These are phyloP conservation scores for Lagothrix lagotricha DNA, from an alignment of 2,797 vertebrate species.

Conservation along the genomic window DNA sequence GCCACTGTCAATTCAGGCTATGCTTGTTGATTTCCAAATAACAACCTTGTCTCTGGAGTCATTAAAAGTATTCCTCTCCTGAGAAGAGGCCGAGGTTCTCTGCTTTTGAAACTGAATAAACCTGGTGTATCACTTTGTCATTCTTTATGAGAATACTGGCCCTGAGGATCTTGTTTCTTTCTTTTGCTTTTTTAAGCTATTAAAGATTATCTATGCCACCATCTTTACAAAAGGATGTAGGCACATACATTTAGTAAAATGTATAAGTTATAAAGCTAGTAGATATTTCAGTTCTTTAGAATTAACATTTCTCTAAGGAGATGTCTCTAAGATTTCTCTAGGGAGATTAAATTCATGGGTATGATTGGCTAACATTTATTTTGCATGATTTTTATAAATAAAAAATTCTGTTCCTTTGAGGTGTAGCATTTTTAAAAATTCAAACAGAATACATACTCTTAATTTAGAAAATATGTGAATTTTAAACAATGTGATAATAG, in stretches of 20 bases:
- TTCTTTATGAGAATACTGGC: conserved; percentile 69
- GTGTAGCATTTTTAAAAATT: neutral
- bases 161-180: conserved; percentile 36
- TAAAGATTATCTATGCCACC: conserved; percentile 52
- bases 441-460: neutral
- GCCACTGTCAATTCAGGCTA: conserved; percentile 58
- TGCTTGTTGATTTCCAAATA: conserved; percentile 69
- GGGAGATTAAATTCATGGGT: neutral
- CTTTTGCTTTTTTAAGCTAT: neutral
- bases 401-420: conserved; percentile 25
- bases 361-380: conserved; percentile 30
- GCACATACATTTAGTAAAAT: conserved; percentile 35
- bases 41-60: conserved; percentile 54
- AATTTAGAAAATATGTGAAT: conserved; percentile 30
- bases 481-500: neutral
- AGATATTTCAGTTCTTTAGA: conserved; percentile 54
- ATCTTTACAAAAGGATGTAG: conserved; percentile 51
- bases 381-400: neutral
- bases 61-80: conserved; percentile 66
- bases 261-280: conserved; percentile 52
- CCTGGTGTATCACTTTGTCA: conserved; percentile 63
- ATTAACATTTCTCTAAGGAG: conserved; percentile 45
- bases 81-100: conserved; percentile 6
- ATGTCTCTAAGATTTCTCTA: conserved; percentile 40
- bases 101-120: conserved; percentile 63